Percentiles rank a stretch among this genome's conserved stretches.
Evolutionary conservation across 2,113 vertebrate species (phyloP).

Genomic region (Dipodomys merriami): DNA sequence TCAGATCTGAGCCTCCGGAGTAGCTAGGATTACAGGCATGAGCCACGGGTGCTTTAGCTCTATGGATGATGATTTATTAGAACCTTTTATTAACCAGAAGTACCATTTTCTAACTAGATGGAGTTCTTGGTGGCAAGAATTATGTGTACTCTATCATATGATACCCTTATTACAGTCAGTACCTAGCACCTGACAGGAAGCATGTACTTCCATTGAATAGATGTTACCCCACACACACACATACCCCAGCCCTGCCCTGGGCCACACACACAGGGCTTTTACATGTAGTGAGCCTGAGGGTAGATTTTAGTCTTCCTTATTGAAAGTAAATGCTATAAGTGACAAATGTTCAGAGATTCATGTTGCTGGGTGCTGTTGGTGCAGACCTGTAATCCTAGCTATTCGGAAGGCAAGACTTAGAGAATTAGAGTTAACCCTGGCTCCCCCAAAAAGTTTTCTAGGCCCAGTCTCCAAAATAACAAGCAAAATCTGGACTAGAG

Average conservation of each 20-base stretch:
- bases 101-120: neutral
- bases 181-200: neutral
- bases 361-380: neutral
- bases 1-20: too few relatives aligned
- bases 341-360: neutral
- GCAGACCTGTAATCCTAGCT: too few relatives aligned
- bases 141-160: rapidly evolving
- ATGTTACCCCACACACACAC: too few relatives aligned
- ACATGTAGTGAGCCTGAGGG: neutral
- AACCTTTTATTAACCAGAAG: neutral
- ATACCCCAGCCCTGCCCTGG: too few relatives aligned
- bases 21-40: too few relatives aligned
- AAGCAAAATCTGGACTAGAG: too few relatives aligned
- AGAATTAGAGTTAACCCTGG: too few relatives aligned
- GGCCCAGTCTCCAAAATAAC: too few relatives aligned
- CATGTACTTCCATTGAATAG: neutral
- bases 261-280: neutral
- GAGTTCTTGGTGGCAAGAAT: neutral
- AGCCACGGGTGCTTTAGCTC: neutral
- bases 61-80: neutral
- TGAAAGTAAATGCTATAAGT: neutral
- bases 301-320: conserved; percentile 14
- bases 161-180: neutral
- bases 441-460: too few relatives aligned
- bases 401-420: too few relatives aligned